phyloP scores from a whole-genome alignment of 2,113 vertebrate genomes.

The Gallinago paraguaiae region DNA sequence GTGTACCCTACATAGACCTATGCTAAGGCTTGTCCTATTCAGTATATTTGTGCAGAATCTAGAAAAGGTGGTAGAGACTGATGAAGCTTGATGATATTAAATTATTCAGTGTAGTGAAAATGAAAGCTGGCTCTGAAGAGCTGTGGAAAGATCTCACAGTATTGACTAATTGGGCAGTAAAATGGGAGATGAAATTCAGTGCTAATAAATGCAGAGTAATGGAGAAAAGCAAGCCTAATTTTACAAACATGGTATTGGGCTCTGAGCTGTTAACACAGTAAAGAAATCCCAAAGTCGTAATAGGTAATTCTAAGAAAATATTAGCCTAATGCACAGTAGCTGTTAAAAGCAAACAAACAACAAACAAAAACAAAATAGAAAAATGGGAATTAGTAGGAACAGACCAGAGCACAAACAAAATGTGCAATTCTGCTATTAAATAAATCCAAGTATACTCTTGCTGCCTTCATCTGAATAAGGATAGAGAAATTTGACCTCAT shows the following conservation, averaged over 20 bases:
- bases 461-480: not conserved
- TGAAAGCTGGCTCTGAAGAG: slow-evolving; percentile 49
- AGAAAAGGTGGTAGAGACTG: slow-evolving; percentile 51
- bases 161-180: slow-evolving; percentile 53
- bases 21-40: not conserved
- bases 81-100: slow-evolving; percentile 57
- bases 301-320: slow-evolving; percentile 35
- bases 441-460: not conserved
- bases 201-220: slow-evolving; percentile 56
- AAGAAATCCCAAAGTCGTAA: slow-evolving; percentile 26
- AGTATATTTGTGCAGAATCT: slow-evolving; percentile 22
- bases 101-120: slow-evolving; percentile 63
- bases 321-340: not conserved
- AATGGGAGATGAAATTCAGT: slow-evolving; percentile 51
- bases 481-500: not conserved
- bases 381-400: not conserved
- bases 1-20: not conserved
- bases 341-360: slow-evolving; percentile 15
- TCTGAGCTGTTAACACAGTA: slow-evolving; percentile 16
- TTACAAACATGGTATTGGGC: not conserved
- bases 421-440: not conserved
- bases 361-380: not conserved
- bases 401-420: not conserved
- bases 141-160: slow-evolving; percentile 38
- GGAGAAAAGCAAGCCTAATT: slow-evolving; percentile 33